Conservation (phyloP, 1,140 invertebrate species). For the Trichonephila clavata region DNA sequence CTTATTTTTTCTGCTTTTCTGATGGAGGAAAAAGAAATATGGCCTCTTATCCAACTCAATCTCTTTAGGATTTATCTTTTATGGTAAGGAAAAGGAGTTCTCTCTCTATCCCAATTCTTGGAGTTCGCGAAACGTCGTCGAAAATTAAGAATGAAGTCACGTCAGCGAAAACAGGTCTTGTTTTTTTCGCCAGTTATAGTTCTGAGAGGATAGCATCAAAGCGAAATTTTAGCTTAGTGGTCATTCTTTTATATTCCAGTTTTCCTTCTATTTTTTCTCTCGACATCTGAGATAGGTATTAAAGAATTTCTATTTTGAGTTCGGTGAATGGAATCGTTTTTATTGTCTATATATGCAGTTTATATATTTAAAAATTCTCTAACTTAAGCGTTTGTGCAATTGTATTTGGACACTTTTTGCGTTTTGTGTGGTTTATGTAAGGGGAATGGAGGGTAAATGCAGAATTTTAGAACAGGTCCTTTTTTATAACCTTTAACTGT, state of each 20-base stretch:
- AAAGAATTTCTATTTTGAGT: too few species aligned
- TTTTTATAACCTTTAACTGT: too few species aligned
- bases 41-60: neutral
- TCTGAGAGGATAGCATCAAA: neutral
- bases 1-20: neutral
- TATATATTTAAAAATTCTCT: too few species aligned
- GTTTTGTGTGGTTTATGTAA: too few species aligned
- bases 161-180: slow-evolving; percentile 23
- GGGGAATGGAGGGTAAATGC: too few species aligned
- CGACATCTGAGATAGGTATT: too few species aligned
- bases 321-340: too few species aligned
- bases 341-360: too few species aligned
- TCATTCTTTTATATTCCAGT: neutral
- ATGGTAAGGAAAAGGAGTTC: neutral
- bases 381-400: too few species aligned
- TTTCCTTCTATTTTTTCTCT: neutral
- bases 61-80: neutral
- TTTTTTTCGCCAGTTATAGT: neutral
- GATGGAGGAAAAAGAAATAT: neutral
- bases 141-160: slow-evolving; percentile 26
- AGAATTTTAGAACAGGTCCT: too few species aligned
- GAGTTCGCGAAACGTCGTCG: neutral
- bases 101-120: neutral
- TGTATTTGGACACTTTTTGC: too few species aligned
- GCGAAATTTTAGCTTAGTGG: neutral